Evolutionary conservation across 2,888 invertebrate genomes (phyloP), one percentile per base, ranked within the genome.

Genomic region (Caenorhabditis sp.): DNA sequence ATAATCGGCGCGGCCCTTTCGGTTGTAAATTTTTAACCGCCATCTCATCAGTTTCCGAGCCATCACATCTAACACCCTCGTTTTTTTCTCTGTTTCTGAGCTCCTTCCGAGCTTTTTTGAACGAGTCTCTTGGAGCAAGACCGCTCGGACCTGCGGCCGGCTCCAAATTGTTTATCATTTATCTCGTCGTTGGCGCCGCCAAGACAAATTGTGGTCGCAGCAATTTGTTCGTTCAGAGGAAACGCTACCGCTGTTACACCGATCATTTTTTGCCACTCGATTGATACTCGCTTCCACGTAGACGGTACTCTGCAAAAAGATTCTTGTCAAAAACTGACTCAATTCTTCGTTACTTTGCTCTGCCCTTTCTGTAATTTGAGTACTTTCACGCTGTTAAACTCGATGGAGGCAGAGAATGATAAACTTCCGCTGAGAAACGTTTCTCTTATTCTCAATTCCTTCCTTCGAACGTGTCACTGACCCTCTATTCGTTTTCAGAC

Each of bases 1-100:
- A 73, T 73, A 58, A 73, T 63, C 52, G 68, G 52, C 68, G 39
- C 46, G 13, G 70, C 37, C 56, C 68, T 52, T 50, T 56, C 63
- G 50, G 73, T 73, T 73, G 73, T 73, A 70, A 73, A 73, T 58
- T 73, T 73, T 56, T 65, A 63, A 72, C 63, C 71, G 56, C 62
- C 53, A 45, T 45, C 61, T 56, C 71, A 62, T 71, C 62, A 71
- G 62, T 56, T 71, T 72, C 63, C 50, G 56, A 59, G 56, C 58
- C 59, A 59, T 70, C 70, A 59, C 52, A 59, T 70, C 70, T 70
- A 59, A 59, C 70, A 59, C 58, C 45, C 68, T 41, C 48, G 39
- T 58, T 70, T 70, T 68, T 68, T 68, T 41, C 24, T 22, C 37
- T 17, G 37, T 41, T 17, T 55, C 27, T 65, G 45, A 53, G 46